Percentiles rank a stretch among this genome's conserved stretches.
These are phyloP conservation scores for Leptodactylus fuscus DNA, from an alignment of 2,113 vertebrate species.

Conservation along the genomic window DNA sequence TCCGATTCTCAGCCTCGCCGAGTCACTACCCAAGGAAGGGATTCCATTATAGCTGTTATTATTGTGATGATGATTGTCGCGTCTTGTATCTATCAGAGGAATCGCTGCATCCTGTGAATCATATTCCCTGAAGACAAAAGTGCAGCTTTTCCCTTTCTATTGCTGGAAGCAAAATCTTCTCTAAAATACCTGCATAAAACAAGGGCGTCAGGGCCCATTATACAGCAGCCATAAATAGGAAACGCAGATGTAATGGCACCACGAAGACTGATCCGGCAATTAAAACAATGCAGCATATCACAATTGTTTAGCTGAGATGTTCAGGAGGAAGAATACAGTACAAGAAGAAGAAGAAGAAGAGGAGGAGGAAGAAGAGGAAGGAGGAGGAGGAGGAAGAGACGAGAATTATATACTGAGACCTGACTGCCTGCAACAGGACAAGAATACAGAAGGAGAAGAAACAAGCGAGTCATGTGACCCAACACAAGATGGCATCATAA, in stretches of 20 bases:
- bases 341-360: too few species aligned
- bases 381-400: too few species aligned
- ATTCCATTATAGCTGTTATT: constrained; percentile 10
- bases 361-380: too few species aligned
- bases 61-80: background rate
- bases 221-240: constrained; percentile 1
- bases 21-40: background rate
- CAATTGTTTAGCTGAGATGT: background rate
- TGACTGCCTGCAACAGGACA: too few species aligned
- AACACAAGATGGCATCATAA: too few species aligned
- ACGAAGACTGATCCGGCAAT: constrained; percentile 1
- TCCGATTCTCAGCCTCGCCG: background rate
- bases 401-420: too few species aligned
- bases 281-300: constrained; percentile 46
- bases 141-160: background rate
- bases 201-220: constrained; percentile 12
- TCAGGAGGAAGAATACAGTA: background rate
- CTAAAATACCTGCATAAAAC: background rate
- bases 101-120: background rate
- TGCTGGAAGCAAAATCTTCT: background rate
- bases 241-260: constrained; percentile 8
- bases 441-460: too few species aligned
- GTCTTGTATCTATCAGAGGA: background rate
- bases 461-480: too few species aligned
- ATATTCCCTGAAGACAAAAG: background rate